Percentiles rank a stretch among this genome's conserved stretches.
Conservation (phyloP, 2,888 invertebrate species). For the Adineta ricciae region DNA sequence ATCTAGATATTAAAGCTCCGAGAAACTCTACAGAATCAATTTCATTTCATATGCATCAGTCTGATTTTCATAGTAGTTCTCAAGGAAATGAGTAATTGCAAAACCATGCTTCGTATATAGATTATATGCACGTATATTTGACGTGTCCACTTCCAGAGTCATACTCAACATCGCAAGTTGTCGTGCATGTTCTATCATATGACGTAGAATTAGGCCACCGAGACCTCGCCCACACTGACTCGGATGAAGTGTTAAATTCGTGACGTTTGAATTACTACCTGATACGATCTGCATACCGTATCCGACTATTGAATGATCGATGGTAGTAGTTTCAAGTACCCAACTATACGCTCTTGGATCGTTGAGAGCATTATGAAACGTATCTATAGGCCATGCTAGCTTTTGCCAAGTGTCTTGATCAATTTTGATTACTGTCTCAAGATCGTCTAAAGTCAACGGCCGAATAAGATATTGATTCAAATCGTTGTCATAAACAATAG, state of each 20-base stretch:
- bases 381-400: not conserved
- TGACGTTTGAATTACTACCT: not conserved
- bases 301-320: not conserved
- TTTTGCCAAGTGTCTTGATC: not conserved
- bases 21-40: not conserved
- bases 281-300: not conserved
- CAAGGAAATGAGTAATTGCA: not conserved
- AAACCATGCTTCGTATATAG: not conserved
- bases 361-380: not conserved
- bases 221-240: not conserved
- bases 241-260: not conserved
- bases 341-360: not conserved
- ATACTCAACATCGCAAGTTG: not conserved
- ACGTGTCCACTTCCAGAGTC: not conserved
- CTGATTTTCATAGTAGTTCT: not conserved
- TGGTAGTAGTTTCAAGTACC: not conserved
- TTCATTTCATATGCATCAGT: not conserved
- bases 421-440: not conserved
- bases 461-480: not conserved
- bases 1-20: too few relatives aligned
- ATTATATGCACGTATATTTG: not conserved
- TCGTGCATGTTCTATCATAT: not conserved
- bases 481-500: too few relatives aligned
- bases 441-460: not conserved
- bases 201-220: not conserved